Conservation (phyloP, 2,797 vertebrate species). For the Pogonophryne albipinna region DNA sequence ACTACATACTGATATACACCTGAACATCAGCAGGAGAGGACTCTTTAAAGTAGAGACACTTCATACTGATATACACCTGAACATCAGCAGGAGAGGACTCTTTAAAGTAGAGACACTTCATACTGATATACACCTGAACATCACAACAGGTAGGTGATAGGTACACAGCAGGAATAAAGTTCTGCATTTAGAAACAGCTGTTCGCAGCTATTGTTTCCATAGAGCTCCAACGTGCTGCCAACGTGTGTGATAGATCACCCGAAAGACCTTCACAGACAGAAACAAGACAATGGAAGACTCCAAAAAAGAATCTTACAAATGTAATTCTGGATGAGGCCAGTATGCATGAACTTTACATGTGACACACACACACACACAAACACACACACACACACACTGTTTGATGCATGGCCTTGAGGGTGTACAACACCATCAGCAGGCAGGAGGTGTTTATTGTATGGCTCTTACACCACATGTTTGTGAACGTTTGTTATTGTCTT, state of each 20-base stretch:
- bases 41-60: too few relatives aligned
- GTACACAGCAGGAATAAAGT: conserved; percentile 37
- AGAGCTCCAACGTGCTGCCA: conserved; percentile 17
- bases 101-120: too few relatives aligned
- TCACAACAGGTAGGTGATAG: neutral
- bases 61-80: too few relatives aligned
- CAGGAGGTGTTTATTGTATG: conserved; percentile 67
- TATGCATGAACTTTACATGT: conserved; percentile 4
- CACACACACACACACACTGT: conserved; percentile 32
- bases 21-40: too few relatives aligned
- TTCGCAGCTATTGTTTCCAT: conserved; percentile 61
- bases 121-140: too few relatives aligned
- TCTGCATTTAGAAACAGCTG: conserved; percentile 70
- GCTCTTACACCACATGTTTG: conserved; percentile 43
- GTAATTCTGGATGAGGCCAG: neutral
- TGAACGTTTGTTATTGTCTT: too few relatives aligned
- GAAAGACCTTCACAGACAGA: conserved; percentile 21
- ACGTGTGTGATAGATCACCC: conserved; percentile 43
- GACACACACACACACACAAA: conserved; percentile 7
- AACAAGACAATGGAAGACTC: neutral
- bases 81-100: too few relatives aligned
- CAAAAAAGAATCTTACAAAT: neutral
- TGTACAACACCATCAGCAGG: conserved; percentile 46
- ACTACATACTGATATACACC: too few relatives aligned
- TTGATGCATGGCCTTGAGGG: conserved; percentile 38